Evolutionary conservation across 2,888 invertebrate genomes (phyloP).

Genomic region (Andrena fulva): DNA sequence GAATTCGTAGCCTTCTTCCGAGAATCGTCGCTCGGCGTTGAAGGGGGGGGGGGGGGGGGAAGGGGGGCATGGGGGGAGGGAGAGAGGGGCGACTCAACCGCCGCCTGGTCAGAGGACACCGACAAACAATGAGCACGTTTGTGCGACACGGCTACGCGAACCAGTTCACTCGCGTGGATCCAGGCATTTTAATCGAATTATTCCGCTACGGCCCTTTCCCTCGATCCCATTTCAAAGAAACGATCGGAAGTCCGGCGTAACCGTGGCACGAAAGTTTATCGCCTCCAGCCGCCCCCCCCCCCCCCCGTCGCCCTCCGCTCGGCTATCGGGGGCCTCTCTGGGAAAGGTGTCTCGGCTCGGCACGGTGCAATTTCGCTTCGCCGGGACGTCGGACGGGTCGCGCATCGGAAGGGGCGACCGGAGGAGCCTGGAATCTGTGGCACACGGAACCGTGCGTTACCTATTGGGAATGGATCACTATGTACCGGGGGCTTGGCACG

Average conservation of each 20-base stretch:
- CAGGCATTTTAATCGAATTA: conserved; percentile 48
- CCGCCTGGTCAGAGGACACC: background rate
- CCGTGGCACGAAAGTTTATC: conserved; percentile 33
- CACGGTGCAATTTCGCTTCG: conserved; percentile 4
- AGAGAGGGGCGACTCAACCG: background rate
- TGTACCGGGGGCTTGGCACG: conserved; percentile 30
- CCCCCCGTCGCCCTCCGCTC: background rate
- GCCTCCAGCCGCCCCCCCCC: background rate
- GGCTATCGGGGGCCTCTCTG: background rate
- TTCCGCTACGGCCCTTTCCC: conserved; percentile 34
- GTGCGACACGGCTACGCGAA: conserved; percentile 6
- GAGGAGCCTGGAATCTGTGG: conserved; percentile 15
- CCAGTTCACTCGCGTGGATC: conserved; percentile 37
- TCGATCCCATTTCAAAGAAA: conserved; percentile 48
- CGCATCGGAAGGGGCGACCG: background rate
- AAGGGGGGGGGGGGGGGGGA: background rate
- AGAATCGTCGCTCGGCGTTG: background rate
- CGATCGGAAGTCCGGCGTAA: conserved; percentile 45
- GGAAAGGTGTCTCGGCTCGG: background rate
- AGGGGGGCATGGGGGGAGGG: too few species aligned
- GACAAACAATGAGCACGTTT: conserved; percentile 28
- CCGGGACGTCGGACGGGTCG: background rate
- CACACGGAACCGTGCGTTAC: conserved; percentile 28
- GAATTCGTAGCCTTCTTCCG: background rate
- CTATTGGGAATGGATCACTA: conserved; percentile 26